Evolutionary conservation across 92 coral and sea anemone species (phyloP).

Genomic region (Umimayanthus chanpuru): DNA sequence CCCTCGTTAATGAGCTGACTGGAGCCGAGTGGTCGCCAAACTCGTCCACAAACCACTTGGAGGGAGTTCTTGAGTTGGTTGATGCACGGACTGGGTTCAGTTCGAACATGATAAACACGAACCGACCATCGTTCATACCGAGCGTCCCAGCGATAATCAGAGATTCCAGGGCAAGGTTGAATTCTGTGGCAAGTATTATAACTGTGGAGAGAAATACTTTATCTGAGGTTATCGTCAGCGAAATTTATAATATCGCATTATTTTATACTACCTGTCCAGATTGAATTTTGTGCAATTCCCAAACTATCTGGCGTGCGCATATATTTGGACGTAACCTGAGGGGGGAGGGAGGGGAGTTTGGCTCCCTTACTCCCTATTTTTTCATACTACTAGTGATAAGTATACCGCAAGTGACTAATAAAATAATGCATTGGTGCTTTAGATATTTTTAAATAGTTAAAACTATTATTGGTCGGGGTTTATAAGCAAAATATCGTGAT

Average conservation of each 20-base stretch:
- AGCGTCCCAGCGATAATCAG: slow-evolving; percentile 63
- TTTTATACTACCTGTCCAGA: not conserved
- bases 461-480: too few relatives aligned
- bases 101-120: slow-evolving; percentile 72
- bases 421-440: too few relatives aligned
- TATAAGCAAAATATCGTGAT: too few relatives aligned
- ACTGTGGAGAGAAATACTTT: slow-evolving; percentile 44
- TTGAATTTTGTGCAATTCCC: too few relatives aligned
- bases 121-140: slow-evolving; percentile 59
- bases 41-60: slow-evolving; percentile 46
- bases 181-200: slow-evolving; percentile 77
- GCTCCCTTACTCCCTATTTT: too few relatives aligned
- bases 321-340: too few relatives aligned
- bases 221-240: not conserved
- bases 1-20: slow-evolving; percentile 13
- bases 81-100: slow-evolving; percentile 63
- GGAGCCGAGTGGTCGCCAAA: slow-evolving; percentile 29
- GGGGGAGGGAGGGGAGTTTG: too few relatives aligned
- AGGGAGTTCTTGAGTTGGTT: slow-evolving; percentile 40
- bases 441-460: too few relatives aligned
- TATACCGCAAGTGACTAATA: too few relatives aligned
- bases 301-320: too few relatives aligned
- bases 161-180: slow-evolving; percentile 68
- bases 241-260: not conserved
- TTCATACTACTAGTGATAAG: too few relatives aligned